Base-by-base conservation (phyloP, 2,888 invertebrate species). In the Axea sp. region DNA sequence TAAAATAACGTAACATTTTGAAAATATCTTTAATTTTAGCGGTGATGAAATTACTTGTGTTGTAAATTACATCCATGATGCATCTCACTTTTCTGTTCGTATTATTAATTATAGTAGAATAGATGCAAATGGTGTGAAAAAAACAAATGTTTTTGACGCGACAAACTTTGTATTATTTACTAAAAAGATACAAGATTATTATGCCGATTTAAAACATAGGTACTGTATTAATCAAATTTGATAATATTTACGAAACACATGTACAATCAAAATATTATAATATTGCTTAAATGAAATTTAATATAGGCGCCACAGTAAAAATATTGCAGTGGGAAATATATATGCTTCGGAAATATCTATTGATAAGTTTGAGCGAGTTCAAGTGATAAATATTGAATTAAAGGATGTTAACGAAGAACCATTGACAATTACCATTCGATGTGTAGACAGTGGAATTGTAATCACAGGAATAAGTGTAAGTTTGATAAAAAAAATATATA, bases 11-110 rank as follows among this genome's bases (percentile, higher is more conserved):
- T 19, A 19, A 19, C 4, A 19, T n/a, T n/a, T n/a, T n/a, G 2
- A 4, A 24, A 24, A 24, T 24, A 24, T 4, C 6, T 11, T 33
- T 14, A 7, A 2, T 51, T 59, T 31, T 7, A 68, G 85, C 59
- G 82, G 81, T 0, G 85, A 87, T 30, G 79, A 78, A 39, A 78
- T 86, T 1, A 83, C 9, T 6, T 69, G 51, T 80, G 26, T 55
- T 83, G 7, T 69, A 62, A 22, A 64, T 84, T 3, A 78, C 90
- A 4, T 92, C 15, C 89, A 90, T 53, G 89, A 91, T 74, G 92
- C 93, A 0, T 90, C 90, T 0, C 89, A 90, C 60, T 93, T 91
- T 80, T 91, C 91, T 7, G 93, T 90, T 0, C 89, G 92, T 55
- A 77, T 92, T 5, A 73, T 91, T 22, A 88, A 90, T 49, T 88